Conservation (phyloP, 2,113 vertebrate genomes). For the Pterocles gutturalis region DNA sequence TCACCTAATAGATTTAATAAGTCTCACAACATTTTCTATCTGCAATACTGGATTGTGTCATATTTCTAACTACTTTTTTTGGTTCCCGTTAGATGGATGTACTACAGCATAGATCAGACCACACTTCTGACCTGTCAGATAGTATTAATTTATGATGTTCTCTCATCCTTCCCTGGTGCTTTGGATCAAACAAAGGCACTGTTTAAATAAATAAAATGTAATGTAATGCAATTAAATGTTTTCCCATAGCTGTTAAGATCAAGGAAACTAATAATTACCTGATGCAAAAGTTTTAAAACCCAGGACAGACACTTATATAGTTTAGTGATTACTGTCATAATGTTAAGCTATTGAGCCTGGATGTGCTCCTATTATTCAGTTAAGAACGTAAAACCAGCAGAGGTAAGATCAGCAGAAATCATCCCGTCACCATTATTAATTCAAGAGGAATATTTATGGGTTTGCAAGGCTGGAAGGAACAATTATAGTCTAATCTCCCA, state of each 20-base stretch:
- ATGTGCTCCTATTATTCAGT: slow-evolving; percentile 34
- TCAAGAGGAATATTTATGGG: slow-evolving; percentile 40
- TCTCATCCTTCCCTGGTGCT: slow-evolving; percentile 44
- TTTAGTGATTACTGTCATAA: slow-evolving; percentile 54
- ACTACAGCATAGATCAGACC: slow-evolving; percentile 24
- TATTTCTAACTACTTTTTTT: slow-evolving; percentile 8
- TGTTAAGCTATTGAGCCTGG: slow-evolving; percentile 8
- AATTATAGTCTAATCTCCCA: neutral
- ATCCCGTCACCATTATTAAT: slow-evolving; percentile 31
- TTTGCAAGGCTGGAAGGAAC: slow-evolving; percentile 7
- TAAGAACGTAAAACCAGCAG: neutral
- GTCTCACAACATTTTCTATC: neutral
- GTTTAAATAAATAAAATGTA: slow-evolving; percentile 69
- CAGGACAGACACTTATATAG: neutral
- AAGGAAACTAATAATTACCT: slow-evolving; percentile 62
- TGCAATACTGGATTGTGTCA: neutral
- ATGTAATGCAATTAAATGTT: slow-evolving; percentile 65
- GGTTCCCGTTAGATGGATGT: slow-evolving; percentile 16
- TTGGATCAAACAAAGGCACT: slow-evolving; percentile 59
- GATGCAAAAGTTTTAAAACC: slow-evolving; percentile 44
- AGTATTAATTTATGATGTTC: slow-evolving; percentile 60
- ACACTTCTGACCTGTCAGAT: slow-evolving; percentile 46
- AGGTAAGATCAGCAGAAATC: slow-evolving; percentile 44
- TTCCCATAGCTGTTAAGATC: slow-evolving; percentile 62
- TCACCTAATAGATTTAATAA: slow-evolving; percentile 29